Evolutionary conservation across 2,888 invertebrate genomes (phyloP).

Genomic region (Plutella xylostella): DNA sequence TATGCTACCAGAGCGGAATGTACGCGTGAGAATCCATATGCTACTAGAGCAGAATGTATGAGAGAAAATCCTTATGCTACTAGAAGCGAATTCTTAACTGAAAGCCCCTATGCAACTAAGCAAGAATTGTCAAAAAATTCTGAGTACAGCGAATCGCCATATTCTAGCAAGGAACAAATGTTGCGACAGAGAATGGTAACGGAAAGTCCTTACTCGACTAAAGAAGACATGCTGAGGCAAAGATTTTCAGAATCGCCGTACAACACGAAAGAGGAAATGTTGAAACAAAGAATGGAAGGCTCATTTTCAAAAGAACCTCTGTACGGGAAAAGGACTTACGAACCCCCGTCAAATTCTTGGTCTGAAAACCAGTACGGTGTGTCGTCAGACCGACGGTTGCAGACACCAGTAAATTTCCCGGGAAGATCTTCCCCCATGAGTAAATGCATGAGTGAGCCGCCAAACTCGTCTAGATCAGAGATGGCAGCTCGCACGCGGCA

Average conservation of each 20-base stretch:
- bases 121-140: slow-evolving; percentile 41
- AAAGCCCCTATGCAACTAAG: slow-evolving; percentile 26
- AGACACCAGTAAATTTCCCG: slow-evolving; percentile 49
- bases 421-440: slow-evolving; percentile 52
- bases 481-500: slow-evolving; percentile 52
- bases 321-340: slow-evolving; percentile 56
- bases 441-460: slow-evolving; percentile 63
- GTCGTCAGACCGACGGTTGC: slow-evolving; percentile 51
- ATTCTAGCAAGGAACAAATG: slow-evolving; percentile 61
- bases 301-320: slow-evolving; percentile 43
- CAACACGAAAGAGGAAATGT: slow-evolving; percentile 59
- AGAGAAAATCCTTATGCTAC: slow-evolving; percentile 11
- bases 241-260: slow-evolving; percentile 64
- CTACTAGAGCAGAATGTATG: slow-evolving; percentile 32
- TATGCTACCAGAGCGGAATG: slow-evolving; percentile 36
- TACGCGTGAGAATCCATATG: slow-evolving; percentile 16
- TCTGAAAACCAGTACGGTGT: slow-evolving; percentile 51
- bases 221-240: slow-evolving; percentile 64
- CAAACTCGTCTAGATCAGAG: slow-evolving; percentile 53
- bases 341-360: slow-evolving; percentile 56
- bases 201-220: slow-evolving; percentile 58
- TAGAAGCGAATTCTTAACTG: slow-evolving; percentile 9
- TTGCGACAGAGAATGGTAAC: slow-evolving; percentile 43
- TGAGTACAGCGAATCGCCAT: slow-evolving; percentile 55
- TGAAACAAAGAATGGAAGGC: slow-evolving; percentile 53